Percentiles rank a stretch among this genome's conserved stretches.
These are phyloP conservation scores for Coenonympha arcania DNA, from an alignment of 2,888 invertebrate species.

Conservation along the genomic window DNA sequence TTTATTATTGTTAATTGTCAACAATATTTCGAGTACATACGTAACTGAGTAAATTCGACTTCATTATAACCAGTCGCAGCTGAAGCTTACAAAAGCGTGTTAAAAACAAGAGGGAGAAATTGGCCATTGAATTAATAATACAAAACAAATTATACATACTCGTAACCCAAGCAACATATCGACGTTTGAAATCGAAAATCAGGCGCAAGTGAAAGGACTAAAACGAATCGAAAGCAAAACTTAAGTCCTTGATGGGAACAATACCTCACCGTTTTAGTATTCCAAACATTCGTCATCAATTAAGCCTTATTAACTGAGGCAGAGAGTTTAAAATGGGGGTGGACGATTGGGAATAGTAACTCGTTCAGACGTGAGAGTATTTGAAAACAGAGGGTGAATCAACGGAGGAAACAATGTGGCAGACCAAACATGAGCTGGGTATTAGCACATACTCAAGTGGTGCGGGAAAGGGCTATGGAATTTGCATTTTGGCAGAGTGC, in stretches of 20 bases:
- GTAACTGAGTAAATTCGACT: too few relatives aligned
- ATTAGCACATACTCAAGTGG: not conserved
- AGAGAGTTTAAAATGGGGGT: slow-evolving; percentile 10
- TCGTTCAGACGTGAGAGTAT: slow-evolving; percentile 32
- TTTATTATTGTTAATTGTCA: too few relatives aligned
- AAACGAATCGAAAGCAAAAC: slow-evolving; percentile 21
- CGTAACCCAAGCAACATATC: slow-evolving; percentile 1
- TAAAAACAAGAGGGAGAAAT: too few relatives aligned
- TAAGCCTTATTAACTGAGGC: not conserved
- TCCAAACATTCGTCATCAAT: not conserved
- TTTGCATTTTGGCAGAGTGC: not conserved
- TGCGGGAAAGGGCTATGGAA: not conserved
- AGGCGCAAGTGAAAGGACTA: slow-evolving; percentile 24
- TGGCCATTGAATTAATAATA: too few relatives aligned
- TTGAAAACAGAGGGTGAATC: slow-evolving; percentile 33
- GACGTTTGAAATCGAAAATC: slow-evolving; percentile 21
- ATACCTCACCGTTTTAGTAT: slow-evolving; percentile 19
- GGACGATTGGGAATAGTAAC: slow-evolving; percentile 9
- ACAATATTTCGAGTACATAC: too few relatives aligned
- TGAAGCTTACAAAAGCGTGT: too few relatives aligned
- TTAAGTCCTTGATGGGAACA: slow-evolving; percentile 27
- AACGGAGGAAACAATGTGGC: slow-evolving; percentile 29
- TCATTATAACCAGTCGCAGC: too few relatives aligned
- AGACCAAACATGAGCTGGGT: slow-evolving; percentile 15
- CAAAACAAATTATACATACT: not conserved